Evolutionary conservation across 2,888 invertebrate species (phyloP), one percentile per base, ranked within the genome.

Genomic region (Carcina quercana): DNA sequence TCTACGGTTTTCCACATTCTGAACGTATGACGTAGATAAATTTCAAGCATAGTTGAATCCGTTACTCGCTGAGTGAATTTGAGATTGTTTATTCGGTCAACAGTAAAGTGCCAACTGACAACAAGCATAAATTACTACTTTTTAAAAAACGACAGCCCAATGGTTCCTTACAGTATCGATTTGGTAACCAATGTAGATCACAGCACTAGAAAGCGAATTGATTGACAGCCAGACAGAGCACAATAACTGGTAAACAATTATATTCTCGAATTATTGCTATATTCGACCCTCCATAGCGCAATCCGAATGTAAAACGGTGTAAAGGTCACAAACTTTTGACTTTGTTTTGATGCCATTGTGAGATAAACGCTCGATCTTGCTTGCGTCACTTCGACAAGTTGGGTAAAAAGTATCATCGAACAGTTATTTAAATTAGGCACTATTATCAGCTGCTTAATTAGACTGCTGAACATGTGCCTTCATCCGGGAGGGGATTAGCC

Each of bases 251-350:
- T 73, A 68, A 79, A 74, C 74, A 75, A 75, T 71, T 69, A 71
- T 67, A 56, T 49, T 50, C 41, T 54, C 46, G 44, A 50, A 60
- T 56, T 57, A 62, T 57, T 59, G 54, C 58, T 46, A 51, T 59
- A 60, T 57, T 49, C 52, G 50, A 35, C 30, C n/a, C n/a, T 36
- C 33, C 50, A 50, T 61, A 57, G 59, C 58, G 68, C 68, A 69
- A 70, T 55, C 40, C 59, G 62, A 66, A 71, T 70, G 66, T 69
- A 64, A 63, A 70, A 66, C 59, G 47, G 57, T 48, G 45, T 68
- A 79, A 80, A 79, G 79, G 80, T 75, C 70, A 61, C 59, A 68
- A 60, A 66, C 68, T 71, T 69, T 68, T 66, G 70, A 70, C 72
- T 70, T 71, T 73, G 68, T 70, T 75, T 66, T 64, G 78, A 80